Base-by-base conservation (phyloP, 2,888 invertebrate species). In the Trichopoda pennipes region DNA sequence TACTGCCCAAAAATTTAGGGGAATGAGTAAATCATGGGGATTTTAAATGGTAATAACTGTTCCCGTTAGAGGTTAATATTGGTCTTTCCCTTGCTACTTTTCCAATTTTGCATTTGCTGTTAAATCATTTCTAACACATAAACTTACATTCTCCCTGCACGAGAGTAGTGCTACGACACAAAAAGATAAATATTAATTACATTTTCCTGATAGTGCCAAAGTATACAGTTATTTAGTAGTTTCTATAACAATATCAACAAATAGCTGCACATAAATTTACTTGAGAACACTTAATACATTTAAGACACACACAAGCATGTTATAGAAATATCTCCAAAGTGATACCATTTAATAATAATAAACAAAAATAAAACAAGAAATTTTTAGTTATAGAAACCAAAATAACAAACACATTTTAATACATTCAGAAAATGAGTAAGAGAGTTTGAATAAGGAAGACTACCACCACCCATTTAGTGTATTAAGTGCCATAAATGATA, bases 171-270 rank as follows among this genome's bases (percentile, higher is more conserved):
- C 28, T 21, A 35, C 61, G 28, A 23, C 17, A 58, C 51, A 77
- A 38, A 38, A 38, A 38, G 19, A 70, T 77, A 56, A 72, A 78
- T 72, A 72, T 72, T 78, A 72, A 78, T 78, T 73, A 78, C 58
- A 72, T 72, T 66, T 78, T 66, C 23, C 35, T 66, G 66, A 72
- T 51, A 23, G 42, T 72, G 64, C 19, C 10, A 63, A 56, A 55
- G 56, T 56, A 49, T 10, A 66, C 49, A 66, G 58, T 58, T 47
- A 66, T 66, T 58, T 17, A 53, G 56, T 28, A 75, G 49, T 75
- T 66, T 28, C 49, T 28, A 75, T 49, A 47, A 47, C 21, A 35
- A 49, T 44, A 56, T 17, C 42, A 28, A 51, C 17, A 55, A 44
- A 73, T 44, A 44, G 10, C n/a, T n/a, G 38, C n/a, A 61, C 23